These are phyloP conservation scores for Sarcophaga bullata DNA, from an alignment of 1,140 invertebrate genomes.

Conservation along the genomic window DNA sequence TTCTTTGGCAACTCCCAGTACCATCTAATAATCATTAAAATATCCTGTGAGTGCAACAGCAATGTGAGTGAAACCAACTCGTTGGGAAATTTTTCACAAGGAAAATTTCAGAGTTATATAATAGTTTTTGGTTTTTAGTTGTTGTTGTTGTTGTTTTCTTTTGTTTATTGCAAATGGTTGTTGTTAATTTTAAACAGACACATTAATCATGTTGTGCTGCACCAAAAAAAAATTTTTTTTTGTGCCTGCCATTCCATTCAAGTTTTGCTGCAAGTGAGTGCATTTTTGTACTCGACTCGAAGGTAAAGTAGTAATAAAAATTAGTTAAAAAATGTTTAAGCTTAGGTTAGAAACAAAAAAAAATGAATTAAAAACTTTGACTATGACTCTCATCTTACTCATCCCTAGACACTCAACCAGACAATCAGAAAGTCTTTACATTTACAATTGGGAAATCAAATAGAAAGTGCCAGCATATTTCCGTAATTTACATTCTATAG, in stretches of 20 bases:
- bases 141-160: constrained; percentile 9
- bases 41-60: constrained; percentile 2
- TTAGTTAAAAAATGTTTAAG: not conserved
- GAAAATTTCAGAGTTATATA: constrained; percentile 21
- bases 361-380: not conserved
- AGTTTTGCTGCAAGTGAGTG: not conserved
- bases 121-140: not conserved
- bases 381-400: not conserved
- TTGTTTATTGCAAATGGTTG: not conserved
- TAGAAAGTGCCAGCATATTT: not conserved
- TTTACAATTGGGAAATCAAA: constrained; percentile 37
- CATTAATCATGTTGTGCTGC: constrained; percentile 31
- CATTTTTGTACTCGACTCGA: not conserved
- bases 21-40: constrained; percentile 38
- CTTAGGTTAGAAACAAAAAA: not conserved
- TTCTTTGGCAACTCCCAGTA: not conserved
- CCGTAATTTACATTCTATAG: not conserved
- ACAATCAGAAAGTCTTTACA: constrained; percentile 3
- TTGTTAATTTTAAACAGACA: constrained; percentile 34
- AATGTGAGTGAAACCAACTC: not conserved
- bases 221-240: not conserved
- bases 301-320: not conserved
- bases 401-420: not conserved
- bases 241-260: not conserved
- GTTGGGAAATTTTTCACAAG: constrained; percentile 24